Conservation (phyloP, 2,888 invertebrate species). For the Dichetophora obliterata region DNA sequence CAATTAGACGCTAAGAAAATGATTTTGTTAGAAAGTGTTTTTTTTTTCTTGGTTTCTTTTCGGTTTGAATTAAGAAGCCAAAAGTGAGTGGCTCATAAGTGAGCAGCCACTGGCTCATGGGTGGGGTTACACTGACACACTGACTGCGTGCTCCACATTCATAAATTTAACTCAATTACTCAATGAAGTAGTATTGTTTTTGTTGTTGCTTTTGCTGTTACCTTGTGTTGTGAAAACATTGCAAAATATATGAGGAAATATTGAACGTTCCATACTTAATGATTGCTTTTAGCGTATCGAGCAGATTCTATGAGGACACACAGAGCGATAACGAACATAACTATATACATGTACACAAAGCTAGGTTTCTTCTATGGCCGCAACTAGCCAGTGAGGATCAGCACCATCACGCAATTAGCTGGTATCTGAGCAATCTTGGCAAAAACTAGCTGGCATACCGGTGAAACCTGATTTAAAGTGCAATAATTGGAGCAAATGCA, state of each 20-base stretch:
- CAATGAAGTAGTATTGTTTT: background rate
- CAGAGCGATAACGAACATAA: background rate
- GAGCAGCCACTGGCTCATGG: slow-evolving; percentile 16
- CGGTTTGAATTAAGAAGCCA: slow-evolving; percentile 5
- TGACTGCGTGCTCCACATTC: slow-evolving; percentile 34
- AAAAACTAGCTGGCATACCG: slow-evolving; percentile 8
- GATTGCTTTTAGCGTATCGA: no score
- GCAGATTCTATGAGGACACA: background rate
- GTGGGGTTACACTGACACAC: slow-evolving; percentile 19
- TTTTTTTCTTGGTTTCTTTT: background rate
- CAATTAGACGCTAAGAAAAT: slow-evolving; percentile 22
- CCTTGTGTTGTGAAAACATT: background rate
- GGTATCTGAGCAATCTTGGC: slow-evolving; percentile 27
- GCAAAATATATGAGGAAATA: background rate
- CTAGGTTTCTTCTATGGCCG: background rate
- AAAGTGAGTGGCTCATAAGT: slow-evolving; percentile 31
- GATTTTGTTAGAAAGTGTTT: slow-evolving; percentile 36
- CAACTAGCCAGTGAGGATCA: slow-evolving; percentile 10
- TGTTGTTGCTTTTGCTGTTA: background rate
- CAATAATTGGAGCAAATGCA: slow-evolving; percentile 30
- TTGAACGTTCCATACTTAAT: no score
- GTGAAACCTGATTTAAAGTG: slow-evolving; percentile 32
- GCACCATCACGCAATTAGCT: slow-evolving; percentile 31
- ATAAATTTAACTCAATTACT: background rate
- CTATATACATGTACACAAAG: background rate